Conservation (phyloP, 1,140 invertebrate genomes). For the Teleogryllus occipitalis region DNA sequence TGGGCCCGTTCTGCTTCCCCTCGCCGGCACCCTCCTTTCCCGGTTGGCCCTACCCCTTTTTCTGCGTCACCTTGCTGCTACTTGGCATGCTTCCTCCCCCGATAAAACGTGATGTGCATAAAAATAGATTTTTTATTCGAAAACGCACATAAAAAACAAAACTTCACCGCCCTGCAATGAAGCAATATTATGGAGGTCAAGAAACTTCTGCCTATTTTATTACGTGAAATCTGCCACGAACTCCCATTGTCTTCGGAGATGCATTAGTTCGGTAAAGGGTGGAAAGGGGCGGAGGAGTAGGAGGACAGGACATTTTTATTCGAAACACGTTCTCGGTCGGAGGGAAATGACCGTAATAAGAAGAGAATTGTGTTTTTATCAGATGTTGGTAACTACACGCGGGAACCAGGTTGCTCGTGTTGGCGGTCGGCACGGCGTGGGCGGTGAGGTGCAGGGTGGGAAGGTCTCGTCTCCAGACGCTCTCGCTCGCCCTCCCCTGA, state of each 20-base stretch:
- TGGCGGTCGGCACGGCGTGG: too few relatives aligned
- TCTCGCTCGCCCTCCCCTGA: too few relatives aligned
- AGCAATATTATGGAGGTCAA: conserved; percentile 1
- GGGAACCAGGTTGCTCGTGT: too few relatives aligned
- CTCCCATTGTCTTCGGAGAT: not conserved
- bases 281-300: not conserved
- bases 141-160: not conserved
- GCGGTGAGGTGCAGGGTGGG: too few relatives aligned
- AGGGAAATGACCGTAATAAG: not conserved
- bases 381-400: not conserved
- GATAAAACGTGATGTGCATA: conserved; percentile 13
- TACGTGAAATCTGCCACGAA: not conserved
- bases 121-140: conserved; percentile 15
- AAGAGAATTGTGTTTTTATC: not conserved
- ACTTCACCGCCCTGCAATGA: not conserved
- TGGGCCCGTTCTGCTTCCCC: not conserved
- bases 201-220: not conserved
- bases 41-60: not conserved
- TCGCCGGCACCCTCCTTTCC: not conserved
- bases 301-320: not conserved
- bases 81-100: not conserved
- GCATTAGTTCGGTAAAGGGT: not conserved
- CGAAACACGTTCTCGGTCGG: not conserved
- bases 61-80: not conserved
- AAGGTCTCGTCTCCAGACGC: too few relatives aligned